Evolutionary conservation across 2,888 invertebrate genomes (phyloP).

Genomic region (Heliconius charithonia): DNA sequence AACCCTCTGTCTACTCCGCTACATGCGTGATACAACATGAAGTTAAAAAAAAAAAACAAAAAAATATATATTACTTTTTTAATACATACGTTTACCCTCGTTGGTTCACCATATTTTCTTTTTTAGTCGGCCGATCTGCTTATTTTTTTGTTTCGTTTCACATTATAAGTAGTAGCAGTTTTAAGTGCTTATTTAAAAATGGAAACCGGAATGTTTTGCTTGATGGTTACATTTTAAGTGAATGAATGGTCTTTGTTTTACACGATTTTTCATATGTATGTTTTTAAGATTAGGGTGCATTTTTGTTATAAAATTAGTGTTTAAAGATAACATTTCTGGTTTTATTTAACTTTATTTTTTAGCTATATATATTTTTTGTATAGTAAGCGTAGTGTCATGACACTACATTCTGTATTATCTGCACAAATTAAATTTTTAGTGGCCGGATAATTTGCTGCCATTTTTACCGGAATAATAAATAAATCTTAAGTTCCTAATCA

Average conservation of each 20-base stretch:
- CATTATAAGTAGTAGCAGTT: conserved; percentile 43
- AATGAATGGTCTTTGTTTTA: conserved; percentile 22
- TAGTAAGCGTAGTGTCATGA: too few relatives aligned
- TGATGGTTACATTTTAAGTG: conserved; percentile 34
- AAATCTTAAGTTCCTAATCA: too few relatives aligned
- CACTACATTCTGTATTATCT: too few relatives aligned
- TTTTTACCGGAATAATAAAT: too few relatives aligned
- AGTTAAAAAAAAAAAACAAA: background rate
- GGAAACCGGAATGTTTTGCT: conserved; percentile 44
- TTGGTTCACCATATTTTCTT: background rate
- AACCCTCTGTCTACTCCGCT: background rate
- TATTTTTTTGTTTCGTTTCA: conserved; percentile 46
- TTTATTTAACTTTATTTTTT: too few relatives aligned
- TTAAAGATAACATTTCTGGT: too few relatives aligned
- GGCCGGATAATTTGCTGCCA: too few relatives aligned
- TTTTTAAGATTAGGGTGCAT: background rate
- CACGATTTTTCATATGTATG: background rate
- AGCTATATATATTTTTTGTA: too few relatives aligned
- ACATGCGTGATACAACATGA: background rate
- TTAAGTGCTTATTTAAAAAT: conserved; percentile 46
- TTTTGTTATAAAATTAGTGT: background rate
- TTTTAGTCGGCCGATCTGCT: conserved; percentile 38
- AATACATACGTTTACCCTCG: background rate
- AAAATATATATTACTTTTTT: background rate
- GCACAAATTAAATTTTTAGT: too few relatives aligned